Conservation (phyloP, 2,113 vertebrate species). For the Pedionomus torquatus region DNA sequence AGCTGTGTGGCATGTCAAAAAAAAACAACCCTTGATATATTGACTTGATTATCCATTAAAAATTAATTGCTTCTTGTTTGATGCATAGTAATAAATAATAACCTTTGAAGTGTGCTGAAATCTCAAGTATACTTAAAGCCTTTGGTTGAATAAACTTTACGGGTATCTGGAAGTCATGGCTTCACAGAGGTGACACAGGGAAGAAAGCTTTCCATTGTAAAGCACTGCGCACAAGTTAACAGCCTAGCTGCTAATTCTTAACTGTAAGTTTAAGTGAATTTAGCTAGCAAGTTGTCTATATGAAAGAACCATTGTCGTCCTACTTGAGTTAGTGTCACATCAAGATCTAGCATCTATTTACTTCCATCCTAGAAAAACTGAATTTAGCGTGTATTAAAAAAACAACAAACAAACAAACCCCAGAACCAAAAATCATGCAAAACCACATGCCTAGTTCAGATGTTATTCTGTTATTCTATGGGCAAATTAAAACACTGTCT, state of each 20-base stretch:
- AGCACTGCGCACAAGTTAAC: neutral
- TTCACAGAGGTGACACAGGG: neutral
- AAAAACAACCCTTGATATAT: neutral
- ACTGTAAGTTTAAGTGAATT: neutral
- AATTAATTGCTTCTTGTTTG: constrained; percentile 57
- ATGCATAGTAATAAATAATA: constrained; percentile 49
- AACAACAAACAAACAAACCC: neutral
- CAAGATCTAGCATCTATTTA: neutral
- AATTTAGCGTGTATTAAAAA: neutral
- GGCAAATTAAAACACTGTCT: neutral
- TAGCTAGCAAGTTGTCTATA: neutral
- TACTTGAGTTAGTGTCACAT: neutral
- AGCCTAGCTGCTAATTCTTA: neutral
- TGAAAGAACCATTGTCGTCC: neutral
- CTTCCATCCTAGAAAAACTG: neutral
- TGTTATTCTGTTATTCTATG: neutral
- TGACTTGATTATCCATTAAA: constrained; percentile 64
- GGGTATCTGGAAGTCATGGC: neutral
- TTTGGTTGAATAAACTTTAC: neutral
- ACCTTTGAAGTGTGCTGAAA: neutral
- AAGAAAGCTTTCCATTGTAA: neutral
- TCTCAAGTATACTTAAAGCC: constrained; percentile 11
- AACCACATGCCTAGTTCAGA: neutral
- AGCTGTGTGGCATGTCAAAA: constrained; percentile 9
- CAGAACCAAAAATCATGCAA: neutral